Evolutionary conservation across 2,888 invertebrate species (phyloP).

Genomic region (Lampropteryx suffumata): DNA sequence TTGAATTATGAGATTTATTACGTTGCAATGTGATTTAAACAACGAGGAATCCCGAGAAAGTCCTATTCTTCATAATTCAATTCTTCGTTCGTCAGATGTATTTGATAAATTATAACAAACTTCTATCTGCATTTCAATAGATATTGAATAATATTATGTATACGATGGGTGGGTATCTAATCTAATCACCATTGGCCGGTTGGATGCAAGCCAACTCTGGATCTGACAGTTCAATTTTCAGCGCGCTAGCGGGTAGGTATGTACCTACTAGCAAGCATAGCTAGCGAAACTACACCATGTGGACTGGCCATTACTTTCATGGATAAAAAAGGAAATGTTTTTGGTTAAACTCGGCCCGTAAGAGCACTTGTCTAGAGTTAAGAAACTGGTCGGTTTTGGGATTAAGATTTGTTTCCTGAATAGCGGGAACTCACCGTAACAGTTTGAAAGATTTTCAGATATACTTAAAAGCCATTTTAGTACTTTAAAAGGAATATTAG

Average conservation of each 20-base stretch:
- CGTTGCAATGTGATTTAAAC: too few species aligned
- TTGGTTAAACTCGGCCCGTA: conserved; percentile 14
- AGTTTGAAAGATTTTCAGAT: too few species aligned
- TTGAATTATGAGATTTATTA: too few species aligned
- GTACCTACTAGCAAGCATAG: not conserved
- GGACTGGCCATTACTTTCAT: conserved; percentile 24
- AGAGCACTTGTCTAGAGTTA: conserved; percentile 4
- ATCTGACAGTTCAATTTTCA: conserved; percentile 59
- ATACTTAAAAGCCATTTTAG: too few species aligned
- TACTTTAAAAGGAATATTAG: too few species aligned
- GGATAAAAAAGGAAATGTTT: conserved; percentile 16
- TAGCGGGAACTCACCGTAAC: too few species aligned
- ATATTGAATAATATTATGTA: conserved; percentile 13
- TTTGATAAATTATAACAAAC: not conserved
- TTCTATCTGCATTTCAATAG: conserved; percentile 5
- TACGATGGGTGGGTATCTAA: conserved; percentile 18
- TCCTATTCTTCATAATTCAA: too few species aligned
- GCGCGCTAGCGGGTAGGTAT: conserved; percentile 32
- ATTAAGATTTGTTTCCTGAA: too few species aligned
- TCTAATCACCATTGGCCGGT: conserved; percentile 46
- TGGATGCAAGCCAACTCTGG: conserved; percentile 51
- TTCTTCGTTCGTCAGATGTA: too few species aligned
- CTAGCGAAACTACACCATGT: conserved; percentile 18
- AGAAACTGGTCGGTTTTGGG: too few species aligned
- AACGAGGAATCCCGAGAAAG: too few species aligned